A percentile compares a stretch with the other conserved stretches of the same genome.
phyloP scores from a whole-genome alignment of 2,113 vertebrate species.

The Alouatta palliata region DNA sequence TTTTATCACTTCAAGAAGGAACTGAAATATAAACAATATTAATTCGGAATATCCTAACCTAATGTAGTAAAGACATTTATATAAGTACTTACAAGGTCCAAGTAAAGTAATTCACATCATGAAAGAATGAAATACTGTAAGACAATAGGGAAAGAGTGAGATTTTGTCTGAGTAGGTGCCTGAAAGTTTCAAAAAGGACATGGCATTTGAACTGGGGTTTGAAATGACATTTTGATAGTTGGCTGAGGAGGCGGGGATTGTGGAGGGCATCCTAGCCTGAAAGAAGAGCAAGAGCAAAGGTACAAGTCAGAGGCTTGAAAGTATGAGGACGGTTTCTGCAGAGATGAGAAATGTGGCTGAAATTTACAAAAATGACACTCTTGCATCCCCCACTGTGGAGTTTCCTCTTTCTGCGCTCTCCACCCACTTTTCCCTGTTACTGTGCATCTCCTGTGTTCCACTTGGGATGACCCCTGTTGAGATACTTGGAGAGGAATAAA shows the following conservation, averaged over 20 bases:
- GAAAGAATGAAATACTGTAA: background rate
- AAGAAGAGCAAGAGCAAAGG: background rate
- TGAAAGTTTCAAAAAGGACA: background rate
- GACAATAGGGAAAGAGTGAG: background rate
- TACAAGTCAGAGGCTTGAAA: background rate
- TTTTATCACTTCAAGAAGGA: slow-evolving; percentile 30
- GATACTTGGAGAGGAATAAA: background rate
- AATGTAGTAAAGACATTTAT: background rate
- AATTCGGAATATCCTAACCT: slow-evolving; percentile 31
- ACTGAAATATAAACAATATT: background rate
- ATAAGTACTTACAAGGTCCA: background rate
- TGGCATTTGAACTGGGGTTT: background rate
- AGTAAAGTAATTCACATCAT: background rate
- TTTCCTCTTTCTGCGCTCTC: background rate
- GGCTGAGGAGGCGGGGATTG: background rate
- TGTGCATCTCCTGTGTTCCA: background rate
- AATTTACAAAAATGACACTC: background rate
- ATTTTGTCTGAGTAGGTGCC: background rate
- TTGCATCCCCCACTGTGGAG: background rate
- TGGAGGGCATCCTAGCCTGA: background rate
- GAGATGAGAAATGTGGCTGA: background rate
- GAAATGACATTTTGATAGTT: slow-evolving; percentile 1
- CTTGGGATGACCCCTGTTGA: background rate
- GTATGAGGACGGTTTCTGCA: background rate
- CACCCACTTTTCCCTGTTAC: background rate